Conservation (phyloP, 1,140 invertebrate species). For the Temnothorax longispinosus region DNA sequence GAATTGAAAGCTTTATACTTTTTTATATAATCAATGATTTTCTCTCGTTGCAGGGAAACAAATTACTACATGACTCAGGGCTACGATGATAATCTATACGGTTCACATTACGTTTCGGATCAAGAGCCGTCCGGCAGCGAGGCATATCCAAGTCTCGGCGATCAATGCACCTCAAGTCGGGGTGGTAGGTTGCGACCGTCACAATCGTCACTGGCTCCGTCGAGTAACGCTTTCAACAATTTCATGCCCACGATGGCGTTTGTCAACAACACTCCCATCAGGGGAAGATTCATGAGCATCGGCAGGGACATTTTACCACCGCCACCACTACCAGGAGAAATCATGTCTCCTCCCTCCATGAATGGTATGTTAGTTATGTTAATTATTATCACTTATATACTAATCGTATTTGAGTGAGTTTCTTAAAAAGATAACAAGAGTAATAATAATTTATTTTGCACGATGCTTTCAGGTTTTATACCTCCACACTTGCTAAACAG, state of each 20-base stretch:
- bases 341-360: conserved; percentile 86
- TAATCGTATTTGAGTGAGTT: not conserved
- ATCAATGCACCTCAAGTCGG: conserved; percentile 87
- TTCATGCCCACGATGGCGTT: conserved; percentile 90
- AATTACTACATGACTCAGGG: conserved; percentile 80
- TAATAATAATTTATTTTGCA: not conserved
- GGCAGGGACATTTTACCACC: conserved; percentile 92
- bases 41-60: conserved; percentile 71
- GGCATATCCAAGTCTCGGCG: conserved; percentile 84
- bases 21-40: not conserved
- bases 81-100: conserved; percentile 85
- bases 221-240: conserved; percentile 89
- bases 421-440: not conserved
- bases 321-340: conserved; percentile 91
- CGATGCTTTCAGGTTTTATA: conserved; percentile 82
- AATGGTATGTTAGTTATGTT: conserved; percentile 75
- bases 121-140: conserved; percentile 83
- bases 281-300: conserved; percentile 89
- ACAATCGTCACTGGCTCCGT: conserved; percentile 94
- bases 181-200: conserved; percentile 90
- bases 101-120: conserved; percentile 83
- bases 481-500: conserved; percentile 83
- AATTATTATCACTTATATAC: not conserved
- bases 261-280: conserved; percentile 89
- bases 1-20: not conserved